A percentile compares a stretch with the other conserved stretches of the same genome.
These are phyloP conservation scores for Mormyrus proboscirostris DNA, from an alignment of 2,797 vertebrate genomes.

Conservation along the genomic window DNA sequence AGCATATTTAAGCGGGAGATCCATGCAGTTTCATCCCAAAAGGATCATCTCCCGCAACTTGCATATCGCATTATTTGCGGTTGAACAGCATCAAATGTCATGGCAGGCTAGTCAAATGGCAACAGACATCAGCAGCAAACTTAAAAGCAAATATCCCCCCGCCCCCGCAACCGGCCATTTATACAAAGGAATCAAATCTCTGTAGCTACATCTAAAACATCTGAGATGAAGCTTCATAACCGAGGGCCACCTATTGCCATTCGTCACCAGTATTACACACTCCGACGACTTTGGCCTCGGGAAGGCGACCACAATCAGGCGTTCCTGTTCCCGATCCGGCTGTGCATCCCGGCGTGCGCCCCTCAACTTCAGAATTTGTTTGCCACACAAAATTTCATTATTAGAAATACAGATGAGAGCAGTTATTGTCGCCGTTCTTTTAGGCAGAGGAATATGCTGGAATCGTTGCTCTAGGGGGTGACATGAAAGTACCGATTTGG, in stretches of 20 bases:
- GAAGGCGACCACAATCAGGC: background rate
- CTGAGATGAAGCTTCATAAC: background rate
- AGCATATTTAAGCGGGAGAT: background rate
- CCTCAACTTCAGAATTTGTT: conserved; percentile 5
- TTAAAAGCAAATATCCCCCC: background rate
- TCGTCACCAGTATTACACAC: background rate
- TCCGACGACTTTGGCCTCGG: background rate
- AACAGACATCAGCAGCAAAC: background rate
- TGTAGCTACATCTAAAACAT: background rate
- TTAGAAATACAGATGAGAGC: background rate
- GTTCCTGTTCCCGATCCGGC: background rate
- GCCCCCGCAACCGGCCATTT: background rate
- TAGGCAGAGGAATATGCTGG: background rate
- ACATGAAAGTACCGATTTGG: background rate
- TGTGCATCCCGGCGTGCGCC: background rate
- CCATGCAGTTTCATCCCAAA: background rate
- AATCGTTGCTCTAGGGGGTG: background rate
- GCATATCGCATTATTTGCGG: background rate
- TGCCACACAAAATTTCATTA: background rate
- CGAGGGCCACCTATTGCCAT: background rate
- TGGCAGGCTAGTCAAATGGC: background rate
- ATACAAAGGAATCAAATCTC: background rate
- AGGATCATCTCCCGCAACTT: background rate
- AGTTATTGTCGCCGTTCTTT: background rate
- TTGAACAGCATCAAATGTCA: background rate